Base-by-base conservation (phyloP, 2,888 invertebrate genomes). In the Drosophila macrospina region DNA sequence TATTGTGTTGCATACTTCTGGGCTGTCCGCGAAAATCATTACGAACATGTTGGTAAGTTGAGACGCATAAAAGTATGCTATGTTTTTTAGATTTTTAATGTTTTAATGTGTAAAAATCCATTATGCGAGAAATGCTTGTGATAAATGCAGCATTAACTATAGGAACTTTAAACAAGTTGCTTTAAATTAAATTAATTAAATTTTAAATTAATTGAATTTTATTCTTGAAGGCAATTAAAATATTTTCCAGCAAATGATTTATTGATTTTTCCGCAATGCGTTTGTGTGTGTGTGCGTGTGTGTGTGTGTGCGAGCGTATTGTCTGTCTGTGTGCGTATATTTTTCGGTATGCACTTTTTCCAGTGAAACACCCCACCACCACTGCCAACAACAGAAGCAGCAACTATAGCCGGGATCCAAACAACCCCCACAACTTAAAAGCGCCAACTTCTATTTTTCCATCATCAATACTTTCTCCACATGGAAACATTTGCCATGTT, bases 271-370 rank as follows among this genome's bases (percentile, higher is more conserved):
- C 87, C 78, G 77, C 76, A 83, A 54, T 78, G 79, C 79, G 77
- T 80, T 70, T 64, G 63, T 62, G 41, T 52, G 60, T 41, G 55
- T 74, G 57, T 52, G 60, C 37, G 55, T 74, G 57, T 56, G 54
- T 39, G 47, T 44, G 55, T 52, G 63, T 42, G 55, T 74, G 57
- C 56, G 54, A 55, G 71, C 47, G 65, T 66, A 32, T 52, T 16
- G 59, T 54, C 67, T 74, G 71, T 64, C 70, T 70, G 81, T 79
- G 81, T 71, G 84, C 68, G 80, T 80, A 74, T 75, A 83, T 67
- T 87, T 85, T 87, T 85, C 87, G 77, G 88, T 85, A 85, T 85
- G 85, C 85, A 85, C 86, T 85, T 85, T 85, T 85, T 82, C 85
- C 80, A 87, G 84, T 79, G 86, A 84, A 80, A 84, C 79, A 86